Conservation (phyloP, 1,140 invertebrate species). For the Drosophila littoralis region DNA sequence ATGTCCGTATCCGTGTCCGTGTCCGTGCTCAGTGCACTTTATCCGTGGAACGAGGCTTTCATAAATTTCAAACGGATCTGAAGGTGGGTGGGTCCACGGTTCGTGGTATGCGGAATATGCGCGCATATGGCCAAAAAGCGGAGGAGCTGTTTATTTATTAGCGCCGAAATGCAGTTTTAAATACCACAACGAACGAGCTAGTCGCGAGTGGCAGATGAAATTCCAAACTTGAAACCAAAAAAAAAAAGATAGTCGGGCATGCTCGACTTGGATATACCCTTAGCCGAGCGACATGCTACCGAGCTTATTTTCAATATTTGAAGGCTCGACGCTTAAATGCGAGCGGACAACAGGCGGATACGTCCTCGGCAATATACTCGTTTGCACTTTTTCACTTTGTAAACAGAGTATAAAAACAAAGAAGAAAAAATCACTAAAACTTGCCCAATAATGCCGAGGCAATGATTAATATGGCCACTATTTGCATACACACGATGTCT, state of each 20-base stretch:
- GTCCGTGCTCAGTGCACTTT: slow-evolving; percentile 43
- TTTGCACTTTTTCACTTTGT: neutral
- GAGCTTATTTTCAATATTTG: no score
- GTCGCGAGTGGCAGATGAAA: slow-evolving; percentile 31
- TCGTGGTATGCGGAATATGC: slow-evolving; percentile 4
- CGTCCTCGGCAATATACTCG: neutral
- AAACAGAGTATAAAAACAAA: no score
- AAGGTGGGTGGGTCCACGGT: neutral
- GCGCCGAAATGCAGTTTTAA: slow-evolving; percentile 73
- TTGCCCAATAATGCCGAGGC: slow-evolving; percentile 27
- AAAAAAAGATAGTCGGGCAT: neutral
- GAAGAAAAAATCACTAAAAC: neutral
- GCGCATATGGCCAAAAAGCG: slow-evolving; percentile 31
- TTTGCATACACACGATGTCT: slow-evolving; percentile 74
- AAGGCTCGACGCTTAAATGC: no score
- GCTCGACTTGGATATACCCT: no score
- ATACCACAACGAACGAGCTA: slow-evolving; percentile 44
- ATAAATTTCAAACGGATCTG: slow-evolving; percentile 64
- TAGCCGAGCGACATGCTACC: no score
- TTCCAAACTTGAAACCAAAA: slow-evolving; percentile 3
- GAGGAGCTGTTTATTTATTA: slow-evolving; percentile 70
- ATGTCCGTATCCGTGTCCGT: neutral
- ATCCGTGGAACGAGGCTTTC: slow-evolving; percentile 56
- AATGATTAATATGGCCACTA: slow-evolving; percentile 75
- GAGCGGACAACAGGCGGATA: no score